Conservation (phyloP, 1,140 invertebrate genomes). For the Drosophila setifemur region DNA sequence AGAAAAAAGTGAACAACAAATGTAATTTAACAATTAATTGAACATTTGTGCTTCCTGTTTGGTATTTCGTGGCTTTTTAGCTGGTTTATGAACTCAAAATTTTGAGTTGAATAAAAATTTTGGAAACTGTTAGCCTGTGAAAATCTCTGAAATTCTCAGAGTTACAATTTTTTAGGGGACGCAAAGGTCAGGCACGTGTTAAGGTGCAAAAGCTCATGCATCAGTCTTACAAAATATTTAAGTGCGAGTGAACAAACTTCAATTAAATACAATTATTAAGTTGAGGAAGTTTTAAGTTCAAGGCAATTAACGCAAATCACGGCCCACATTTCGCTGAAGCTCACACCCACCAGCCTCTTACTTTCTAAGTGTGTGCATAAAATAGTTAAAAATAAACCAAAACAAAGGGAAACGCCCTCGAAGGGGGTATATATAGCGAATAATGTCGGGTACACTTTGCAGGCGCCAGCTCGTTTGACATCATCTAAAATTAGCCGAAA, state of each 20-base stretch:
- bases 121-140: neutral
- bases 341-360: neutral
- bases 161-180: too few species aligned
- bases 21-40: slow-evolving; percentile 41
- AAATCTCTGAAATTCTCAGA: too few species aligned
- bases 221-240: slow-evolving; percentile 7
- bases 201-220: neutral
- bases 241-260: slow-evolving; percentile 29
- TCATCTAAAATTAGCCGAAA: slow-evolving; percentile 34
- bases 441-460: neutral
- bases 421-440: neutral
- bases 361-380: slow-evolving; percentile 27
- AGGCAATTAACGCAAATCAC: slow-evolving; percentile 20
- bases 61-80: slow-evolving; percentile 1
- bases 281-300: slow-evolving; percentile 29
- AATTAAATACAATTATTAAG: slow-evolving; percentile 20
- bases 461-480: slow-evolving; percentile 26
- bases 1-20: slow-evolving; percentile 21
- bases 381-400: slow-evolving; percentile 49
- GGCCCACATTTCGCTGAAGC: slow-evolving; percentile 19
- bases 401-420: slow-evolving; percentile 23
- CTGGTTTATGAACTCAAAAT: neutral
- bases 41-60: slow-evolving; percentile 42
- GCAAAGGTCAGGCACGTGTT: slow-evolving; percentile 17
- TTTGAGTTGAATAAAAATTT: neutral